These are phyloP conservation scores for Caenorhabditis parvicauda DNA, from an alignment of 2,888 invertebrate species.

Conservation along the genomic window DNA sequence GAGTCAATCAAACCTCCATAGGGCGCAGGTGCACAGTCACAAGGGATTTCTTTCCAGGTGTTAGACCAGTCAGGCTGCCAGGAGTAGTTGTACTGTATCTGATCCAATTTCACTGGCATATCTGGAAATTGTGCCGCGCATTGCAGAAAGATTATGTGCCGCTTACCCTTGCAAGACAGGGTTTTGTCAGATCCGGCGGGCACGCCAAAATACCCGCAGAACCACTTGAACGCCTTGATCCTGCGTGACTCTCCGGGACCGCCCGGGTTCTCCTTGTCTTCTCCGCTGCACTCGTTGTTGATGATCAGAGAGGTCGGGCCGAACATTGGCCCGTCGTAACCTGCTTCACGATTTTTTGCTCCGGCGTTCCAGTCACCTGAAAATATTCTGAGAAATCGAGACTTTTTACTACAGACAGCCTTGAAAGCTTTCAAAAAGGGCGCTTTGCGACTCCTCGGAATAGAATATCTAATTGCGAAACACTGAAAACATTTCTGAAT, in stretches of 20 bases:
- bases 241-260: conserved; percentile 55
- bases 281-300: conserved; percentile 56
- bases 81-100: conserved; percentile 40
- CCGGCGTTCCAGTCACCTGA: conserved; percentile 46
- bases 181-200: conserved; percentile 29
- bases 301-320: conserved; percentile 54
- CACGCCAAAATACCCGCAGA: conserved; percentile 49
- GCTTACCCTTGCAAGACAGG: conserved; percentile 41
- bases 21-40: conserved; percentile 50
- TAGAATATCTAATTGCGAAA: too few species aligned
- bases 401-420: too few species aligned
- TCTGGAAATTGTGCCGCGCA: conserved; percentile 23
- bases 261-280: conserved; percentile 38
- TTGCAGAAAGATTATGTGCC: neutral
- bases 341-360: conserved; percentile 32
- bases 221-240: conserved; percentile 60
- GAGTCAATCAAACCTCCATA: conserved; percentile 33
- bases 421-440: too few species aligned
- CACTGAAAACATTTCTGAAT: too few species aligned
- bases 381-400: too few species aligned
- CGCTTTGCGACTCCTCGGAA: too few species aligned
- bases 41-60: conserved; percentile 49
- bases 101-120: conserved; percentile 45
- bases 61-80: conserved; percentile 51
- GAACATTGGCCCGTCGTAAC: conserved; percentile 49